Percentiles rank a stretch among this genome's conserved stretches.
phyloP scores from a whole-genome alignment of 1,140 invertebrate species.

The Potamilus streckersoni region DNA sequence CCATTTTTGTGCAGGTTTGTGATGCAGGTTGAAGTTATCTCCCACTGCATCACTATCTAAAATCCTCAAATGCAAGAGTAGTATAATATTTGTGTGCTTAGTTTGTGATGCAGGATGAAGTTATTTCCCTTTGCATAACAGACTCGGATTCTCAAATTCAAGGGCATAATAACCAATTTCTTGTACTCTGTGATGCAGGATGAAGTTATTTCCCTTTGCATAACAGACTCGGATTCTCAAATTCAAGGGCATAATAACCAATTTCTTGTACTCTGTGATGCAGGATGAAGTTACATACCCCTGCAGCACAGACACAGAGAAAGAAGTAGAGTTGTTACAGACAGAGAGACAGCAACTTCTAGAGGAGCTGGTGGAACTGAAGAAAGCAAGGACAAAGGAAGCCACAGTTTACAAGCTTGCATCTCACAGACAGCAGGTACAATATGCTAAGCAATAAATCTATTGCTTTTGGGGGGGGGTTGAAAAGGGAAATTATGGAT shows the following conservation, averaged over 20 bases:
- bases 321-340: constrained; percentile 62
- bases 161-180: neutral
- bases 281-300: constrained; percentile 28
- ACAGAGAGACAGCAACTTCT: constrained; percentile 46
- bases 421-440: constrained; percentile 33
- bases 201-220: neutral
- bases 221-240: neutral
- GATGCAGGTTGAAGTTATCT: constrained; percentile 22
- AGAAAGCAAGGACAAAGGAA: constrained; percentile 25
- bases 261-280: neutral
- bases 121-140: neutral
- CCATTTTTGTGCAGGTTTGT: neutral
- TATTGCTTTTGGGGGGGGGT: no score
- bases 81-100: neutral
- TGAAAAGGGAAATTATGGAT: no score
- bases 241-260: neutral
- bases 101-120: neutral
- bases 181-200: constrained; percentile 7
- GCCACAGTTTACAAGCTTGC: constrained; percentile 29
- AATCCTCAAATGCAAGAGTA: neutral
- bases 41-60: constrained; percentile 38
- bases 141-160: neutral
- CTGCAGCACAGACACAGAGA: constrained; percentile 56
- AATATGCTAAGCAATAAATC: neutral
- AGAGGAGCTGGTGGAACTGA: constrained; percentile 38